Conservation (phyloP, 2,888 invertebrate genomes). For the Mesorhabditis spiculigera region DNA sequence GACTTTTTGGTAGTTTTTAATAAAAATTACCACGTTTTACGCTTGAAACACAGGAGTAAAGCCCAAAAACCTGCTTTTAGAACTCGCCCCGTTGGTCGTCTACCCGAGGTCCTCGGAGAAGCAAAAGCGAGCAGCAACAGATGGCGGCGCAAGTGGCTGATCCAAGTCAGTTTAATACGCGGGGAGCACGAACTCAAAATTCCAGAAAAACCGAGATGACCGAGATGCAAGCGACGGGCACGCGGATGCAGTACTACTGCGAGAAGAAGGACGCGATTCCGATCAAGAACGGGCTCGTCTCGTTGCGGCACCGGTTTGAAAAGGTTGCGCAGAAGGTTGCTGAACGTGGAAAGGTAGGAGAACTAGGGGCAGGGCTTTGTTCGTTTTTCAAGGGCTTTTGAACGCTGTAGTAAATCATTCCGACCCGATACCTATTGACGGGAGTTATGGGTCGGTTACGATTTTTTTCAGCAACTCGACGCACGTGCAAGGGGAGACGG, state of each 20-base stretch:
- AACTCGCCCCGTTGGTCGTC: constrained; percentile 63
- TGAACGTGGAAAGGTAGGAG: constrained; percentile 74
- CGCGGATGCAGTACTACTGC: constrained; percentile 84
- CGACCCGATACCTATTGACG: too few species aligned
- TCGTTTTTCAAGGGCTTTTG: neutral
- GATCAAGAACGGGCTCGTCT: constrained; percentile 92
- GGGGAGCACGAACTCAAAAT: neutral
- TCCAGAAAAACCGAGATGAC: constrained; percentile 26
- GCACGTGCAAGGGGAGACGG: constrained; percentile 16
- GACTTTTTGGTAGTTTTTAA: neutral
- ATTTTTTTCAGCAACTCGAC: constrained; percentile 19
- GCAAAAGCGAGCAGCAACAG: constrained; percentile 90
- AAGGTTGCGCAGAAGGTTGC: constrained; percentile 89
- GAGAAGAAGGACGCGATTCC: constrained; percentile 98
- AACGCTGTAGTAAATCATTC: too few species aligned
- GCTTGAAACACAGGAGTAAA: constrained; percentile 80
- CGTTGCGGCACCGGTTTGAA: constrained; percentile 97
- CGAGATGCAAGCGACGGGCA: constrained; percentile 30
- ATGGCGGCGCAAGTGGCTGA: constrained; percentile 28
- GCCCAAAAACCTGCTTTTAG: constrained; percentile 85
- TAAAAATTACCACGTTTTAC: neutral
- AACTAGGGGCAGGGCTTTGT: constrained; percentile 19
- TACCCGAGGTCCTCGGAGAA: constrained; percentile 82
- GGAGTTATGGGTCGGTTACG: neutral
- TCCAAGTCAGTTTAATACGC: constrained; percentile 7